phyloP scores from a whole-genome alignment of 2,797 vertebrate species.

The Valencia hispanica region DNA sequence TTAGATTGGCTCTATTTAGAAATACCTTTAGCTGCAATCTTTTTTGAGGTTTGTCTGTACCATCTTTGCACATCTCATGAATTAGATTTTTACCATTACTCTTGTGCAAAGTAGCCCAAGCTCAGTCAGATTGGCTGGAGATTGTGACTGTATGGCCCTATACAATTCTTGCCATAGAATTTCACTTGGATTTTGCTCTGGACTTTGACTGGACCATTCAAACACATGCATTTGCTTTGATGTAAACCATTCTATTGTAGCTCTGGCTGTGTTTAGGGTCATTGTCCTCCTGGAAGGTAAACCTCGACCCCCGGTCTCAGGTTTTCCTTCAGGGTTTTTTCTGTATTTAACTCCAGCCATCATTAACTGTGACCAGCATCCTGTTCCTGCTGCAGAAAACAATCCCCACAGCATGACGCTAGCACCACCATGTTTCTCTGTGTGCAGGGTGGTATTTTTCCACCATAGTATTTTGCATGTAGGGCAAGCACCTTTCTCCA shows the following conservation, averaged over 20 bases:
- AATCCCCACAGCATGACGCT: too few relatives aligned
- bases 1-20: too few relatives aligned
- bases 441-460: too few relatives aligned
- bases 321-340: neutral
- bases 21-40: neutral
- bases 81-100: too few relatives aligned
- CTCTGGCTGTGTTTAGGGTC: neutral
- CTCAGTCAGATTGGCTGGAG: too few relatives aligned
- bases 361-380: neutral
- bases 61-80: too few relatives aligned
- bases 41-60: too few relatives aligned
- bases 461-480: too few relatives aligned
- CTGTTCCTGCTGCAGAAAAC: neutral
- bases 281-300: neutral
- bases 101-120: too few relatives aligned
- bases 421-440: too few relatives aligned
- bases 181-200: neutral
- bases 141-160: too few relatives aligned
- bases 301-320: neutral
- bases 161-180: neutral
- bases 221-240: neutral
- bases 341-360: neutral
- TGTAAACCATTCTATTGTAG: neutral
- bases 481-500: too few relatives aligned
- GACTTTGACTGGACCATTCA: neutral